These are phyloP conservation scores for Anoncus sp. DNA, from an alignment of 2,888 invertebrate genomes.

Conservation along the genomic window DNA sequence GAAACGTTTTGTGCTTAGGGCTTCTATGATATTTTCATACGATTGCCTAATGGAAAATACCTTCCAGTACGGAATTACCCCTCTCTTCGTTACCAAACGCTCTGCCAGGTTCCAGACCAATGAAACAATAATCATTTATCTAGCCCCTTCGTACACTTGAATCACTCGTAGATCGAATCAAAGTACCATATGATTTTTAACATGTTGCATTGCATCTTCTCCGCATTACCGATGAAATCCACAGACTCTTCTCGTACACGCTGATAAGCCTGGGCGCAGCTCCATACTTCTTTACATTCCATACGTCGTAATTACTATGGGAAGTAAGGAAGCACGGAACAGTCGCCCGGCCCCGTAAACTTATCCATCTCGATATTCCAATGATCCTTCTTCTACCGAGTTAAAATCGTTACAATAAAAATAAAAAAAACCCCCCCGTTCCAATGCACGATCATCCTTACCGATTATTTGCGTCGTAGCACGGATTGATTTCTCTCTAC, in stretches of 20 bases:
- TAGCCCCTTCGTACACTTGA: background rate
- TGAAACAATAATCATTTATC: background rate
- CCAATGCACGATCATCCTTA: slow-evolving; percentile 46
- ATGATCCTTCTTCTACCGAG: background rate
- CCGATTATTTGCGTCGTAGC: slow-evolving; percentile 22
- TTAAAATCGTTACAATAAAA: background rate
- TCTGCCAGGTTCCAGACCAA: background rate
- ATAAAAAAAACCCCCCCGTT: too few species aligned
- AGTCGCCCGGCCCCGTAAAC: slow-evolving; percentile 85
- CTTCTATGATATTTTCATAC: background rate
- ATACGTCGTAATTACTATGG: slow-evolving; percentile 94
- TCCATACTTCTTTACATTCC: slow-evolving; percentile 99
- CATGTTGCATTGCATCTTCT: background rate
- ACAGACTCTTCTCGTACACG: slow-evolving; percentile 21
- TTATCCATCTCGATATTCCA: slow-evolving; percentile 2
- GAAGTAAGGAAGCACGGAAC: slow-evolving; percentile 99
- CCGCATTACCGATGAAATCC: slow-evolving; percentile 4
- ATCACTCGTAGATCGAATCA: background rate
- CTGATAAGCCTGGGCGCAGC: slow-evolving; percentile 83
- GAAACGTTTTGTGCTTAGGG: background rate
- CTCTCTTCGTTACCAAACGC: too few species aligned
- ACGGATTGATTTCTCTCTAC: background rate
- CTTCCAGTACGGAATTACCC: background rate
- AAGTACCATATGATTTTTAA: background rate
- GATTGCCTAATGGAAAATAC: background rate